Evolutionary conservation across 2,888 invertebrate species (phyloP).

Genomic region (Xestobium rufovillosum): DNA sequence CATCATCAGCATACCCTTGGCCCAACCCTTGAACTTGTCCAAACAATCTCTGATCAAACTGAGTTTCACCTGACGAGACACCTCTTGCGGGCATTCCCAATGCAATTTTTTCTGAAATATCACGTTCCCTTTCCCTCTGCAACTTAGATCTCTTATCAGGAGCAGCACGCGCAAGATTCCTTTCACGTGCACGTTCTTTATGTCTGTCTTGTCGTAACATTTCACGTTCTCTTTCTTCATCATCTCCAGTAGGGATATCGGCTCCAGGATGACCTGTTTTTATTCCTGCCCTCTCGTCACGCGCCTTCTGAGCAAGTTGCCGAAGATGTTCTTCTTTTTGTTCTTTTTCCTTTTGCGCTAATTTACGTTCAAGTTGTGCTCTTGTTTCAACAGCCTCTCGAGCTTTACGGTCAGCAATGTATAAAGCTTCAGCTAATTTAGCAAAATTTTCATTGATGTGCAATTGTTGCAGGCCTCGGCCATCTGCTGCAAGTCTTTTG

Average conservation of each 20-base stretch:
- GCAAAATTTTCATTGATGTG: slow-evolving; percentile 99
- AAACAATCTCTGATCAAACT: slow-evolving; percentile 94
- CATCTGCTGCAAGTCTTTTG: slow-evolving; percentile 96
- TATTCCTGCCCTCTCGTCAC: slow-evolving; percentile 89
- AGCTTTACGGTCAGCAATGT: slow-evolving; percentile 94
- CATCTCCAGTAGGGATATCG: slow-evolving; percentile 38
- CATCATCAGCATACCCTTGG: slow-evolving; percentile 89
- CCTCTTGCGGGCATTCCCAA: slow-evolving; percentile 87
- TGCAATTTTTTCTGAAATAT: slow-evolving; percentile 98
- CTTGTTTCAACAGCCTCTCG: slow-evolving; percentile 96
- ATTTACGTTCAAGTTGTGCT: slow-evolving; percentile 89
- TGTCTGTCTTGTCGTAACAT: slow-evolving; percentile 81
- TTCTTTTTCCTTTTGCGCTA: slow-evolving; percentile 97
- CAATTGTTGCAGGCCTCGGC: slow-evolving; percentile 90
- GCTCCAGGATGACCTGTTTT: slow-evolving; percentile 37
- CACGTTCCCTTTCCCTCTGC: slow-evolving; percentile 86
- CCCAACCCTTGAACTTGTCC: slow-evolving; percentile 89
- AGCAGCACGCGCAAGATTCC: slow-evolving; percentile 88
- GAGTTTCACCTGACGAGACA: slow-evolving; percentile 62
- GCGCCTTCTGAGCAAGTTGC: slow-evolving; percentile 87
- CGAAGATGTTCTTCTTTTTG: slow-evolving; percentile 93
- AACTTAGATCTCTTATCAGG: slow-evolving; percentile 89
- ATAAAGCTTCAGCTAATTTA: slow-evolving; percentile 93
- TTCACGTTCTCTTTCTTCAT: slow-evolving; percentile 75
- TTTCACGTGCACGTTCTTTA: slow-evolving; percentile 84